Conservation (phyloP, 2,797 vertebrate genomes). For the Artibeus jamaicensis region DNA sequence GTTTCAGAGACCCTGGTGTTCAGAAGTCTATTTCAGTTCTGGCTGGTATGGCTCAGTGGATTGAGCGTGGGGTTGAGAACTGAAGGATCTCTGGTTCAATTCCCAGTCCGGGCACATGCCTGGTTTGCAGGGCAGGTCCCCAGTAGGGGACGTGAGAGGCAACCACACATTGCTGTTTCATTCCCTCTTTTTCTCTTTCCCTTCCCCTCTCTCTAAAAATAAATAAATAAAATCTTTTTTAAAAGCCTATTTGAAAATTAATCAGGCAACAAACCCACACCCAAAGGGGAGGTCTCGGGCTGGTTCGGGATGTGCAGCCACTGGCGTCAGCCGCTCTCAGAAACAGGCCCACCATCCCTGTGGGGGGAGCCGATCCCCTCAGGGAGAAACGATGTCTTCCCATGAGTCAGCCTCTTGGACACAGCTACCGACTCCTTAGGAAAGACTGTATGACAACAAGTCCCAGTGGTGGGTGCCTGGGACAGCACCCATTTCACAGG, state of each 20-base stretch:
- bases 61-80: too few species aligned
- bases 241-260: slow-evolving; percentile 20
- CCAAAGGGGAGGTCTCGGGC: background rate
- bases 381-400: background rate
- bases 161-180: too few species aligned
- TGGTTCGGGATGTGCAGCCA: background rate
- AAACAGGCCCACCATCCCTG: background rate
- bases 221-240: background rate
- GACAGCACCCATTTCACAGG: background rate
- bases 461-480: background rate
- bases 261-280: background rate
- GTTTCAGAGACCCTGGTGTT: slow-evolving; percentile 18
- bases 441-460: background rate
- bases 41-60: too few species aligned
- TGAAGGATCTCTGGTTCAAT: too few species aligned
- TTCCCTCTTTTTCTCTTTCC: too few species aligned
- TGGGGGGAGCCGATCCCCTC: background rate
- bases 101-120: too few species aligned
- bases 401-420: background rate
- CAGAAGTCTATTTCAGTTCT: background rate
- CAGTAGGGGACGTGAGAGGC: too few species aligned
- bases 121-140: too few species aligned
- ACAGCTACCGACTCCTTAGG: background rate
- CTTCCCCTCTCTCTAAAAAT: too few species aligned
- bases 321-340: background rate